Evolutionary conservation across 2,888 invertebrate genomes (phyloP), one percentile per base, ranked within the genome.

Genomic region (Xestia c-nigrum): DNA sequence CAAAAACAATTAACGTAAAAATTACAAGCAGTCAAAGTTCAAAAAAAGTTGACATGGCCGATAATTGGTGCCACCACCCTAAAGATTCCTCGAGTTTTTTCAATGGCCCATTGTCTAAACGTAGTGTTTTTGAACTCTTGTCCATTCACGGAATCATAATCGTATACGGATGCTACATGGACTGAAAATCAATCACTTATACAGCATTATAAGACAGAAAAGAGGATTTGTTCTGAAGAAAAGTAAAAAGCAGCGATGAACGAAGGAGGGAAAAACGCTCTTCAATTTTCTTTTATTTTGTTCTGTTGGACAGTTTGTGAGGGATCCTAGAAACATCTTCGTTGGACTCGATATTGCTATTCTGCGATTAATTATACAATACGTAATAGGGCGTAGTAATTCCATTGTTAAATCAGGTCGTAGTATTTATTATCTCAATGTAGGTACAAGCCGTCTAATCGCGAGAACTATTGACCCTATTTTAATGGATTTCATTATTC

Each of bases 61-160:
- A n/a, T n/a, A n/a, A n/a, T n/a, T n/a, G n/a, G n/a, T n/a, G n/a
- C n/a, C n/a, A n/a, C n/a, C n/a, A n/a, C n/a, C n/a, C n/a, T n/a
- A 89, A 91, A 88, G 89, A 91, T 93, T 92, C 91, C 90, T 87
- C 89, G 91, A 90, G 90, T 90, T 93, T 92, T 93, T 93, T 91
- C 90, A 93, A 93, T 93, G 85, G 90, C 86, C 91, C 90, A 94
- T 94, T 95, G 94, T 94, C 85, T 92, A 90, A 90, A 88, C 85
- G 87, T 83, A 74, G 83, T 91, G 91, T 91, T 92, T 93, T 91
- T 91, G 86, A 91, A 90, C 88, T 91, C 85, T 75, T 78, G 78
- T 84, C 88, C 91, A 90, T 94, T 93, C 95, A 91, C 85, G 91
- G 94, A 93, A 94, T 86, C 84, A 81, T 88, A 87, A 85, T 81